Conservation (phyloP, 1,140 invertebrate species). For the Subanguina moxae region DNA sequence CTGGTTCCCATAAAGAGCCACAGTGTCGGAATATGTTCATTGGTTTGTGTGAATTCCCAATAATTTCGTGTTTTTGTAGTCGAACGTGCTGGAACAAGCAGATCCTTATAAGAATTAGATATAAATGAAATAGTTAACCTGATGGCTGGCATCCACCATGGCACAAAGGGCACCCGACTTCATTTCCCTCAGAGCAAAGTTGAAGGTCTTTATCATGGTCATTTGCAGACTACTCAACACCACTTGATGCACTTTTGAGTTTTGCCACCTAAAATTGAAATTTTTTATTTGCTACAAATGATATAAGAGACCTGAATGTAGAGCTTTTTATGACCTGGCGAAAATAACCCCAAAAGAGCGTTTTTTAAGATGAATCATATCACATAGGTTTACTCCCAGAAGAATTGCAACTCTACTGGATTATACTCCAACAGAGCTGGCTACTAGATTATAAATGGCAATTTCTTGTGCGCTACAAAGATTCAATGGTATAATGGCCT, state of each 20-base stretch:
- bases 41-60: not conserved
- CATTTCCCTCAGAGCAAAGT: conserved; percentile 50
- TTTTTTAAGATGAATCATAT: too few species aligned
- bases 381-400: too few species aligned
- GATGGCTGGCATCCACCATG: conserved; percentile 33
- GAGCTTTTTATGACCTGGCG: too few species aligned
- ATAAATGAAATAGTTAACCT: conserved; percentile 7
- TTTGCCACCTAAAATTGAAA: conserved; percentile 20
- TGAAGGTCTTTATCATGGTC: conserved; percentile 42
- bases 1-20: not conserved
- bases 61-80: not conserved
- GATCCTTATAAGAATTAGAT: not conserved
- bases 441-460: too few species aligned
- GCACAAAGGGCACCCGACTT: conserved; percentile 47
- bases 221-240: conserved; percentile 32
- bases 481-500: too few species aligned
- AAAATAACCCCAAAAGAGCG: too few species aligned
- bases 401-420: too few species aligned
- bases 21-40: not conserved
- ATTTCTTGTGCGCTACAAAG: too few species aligned
- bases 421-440: too few species aligned
- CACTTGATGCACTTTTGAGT: conserved; percentile 25
- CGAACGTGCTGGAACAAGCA: not conserved
- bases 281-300: not conserved
- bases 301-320: too few species aligned